Percentiles rank a stretch among this genome's conserved stretches.
Conservation (phyloP, 2,888 invertebrate genomes). For the Amphipyra berbera region DNA sequence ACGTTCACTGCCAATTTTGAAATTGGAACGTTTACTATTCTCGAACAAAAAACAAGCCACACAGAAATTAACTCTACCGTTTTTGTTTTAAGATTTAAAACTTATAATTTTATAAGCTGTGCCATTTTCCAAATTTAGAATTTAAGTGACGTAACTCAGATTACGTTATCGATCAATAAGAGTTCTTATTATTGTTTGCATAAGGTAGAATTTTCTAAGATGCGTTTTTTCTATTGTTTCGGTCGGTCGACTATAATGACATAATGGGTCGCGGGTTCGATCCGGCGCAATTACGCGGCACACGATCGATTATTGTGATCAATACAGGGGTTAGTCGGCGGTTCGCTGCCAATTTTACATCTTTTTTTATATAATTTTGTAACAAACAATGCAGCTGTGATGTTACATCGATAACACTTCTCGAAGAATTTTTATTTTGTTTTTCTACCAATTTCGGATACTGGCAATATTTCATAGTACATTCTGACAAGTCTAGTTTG, state of each 20-base stretch:
- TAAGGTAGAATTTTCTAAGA: slow-evolving; percentile 53
- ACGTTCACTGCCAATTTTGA: slow-evolving; percentile 77
- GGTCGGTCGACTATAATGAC: slow-evolving; percentile 87
- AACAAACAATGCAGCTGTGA: slow-evolving; percentile 79
- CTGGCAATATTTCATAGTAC: no score
- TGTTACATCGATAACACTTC: slow-evolving; percentile 75
- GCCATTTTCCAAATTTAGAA: slow-evolving; percentile 53
- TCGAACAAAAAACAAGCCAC: slow-evolving; percentile 58
- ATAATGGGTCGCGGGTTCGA: slow-evolving; percentile 88
- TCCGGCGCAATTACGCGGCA: slow-evolving; percentile 88
- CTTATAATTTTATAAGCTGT: slow-evolving; percentile 49
- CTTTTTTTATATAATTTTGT: slow-evolving; percentile 83
- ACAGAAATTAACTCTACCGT: slow-evolving; percentile 63
- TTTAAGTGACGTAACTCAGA: slow-evolving; percentile 56
- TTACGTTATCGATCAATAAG: slow-evolving; percentile 22
- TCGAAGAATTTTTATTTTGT: slow-evolving; percentile 3
- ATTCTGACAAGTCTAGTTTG: no score
- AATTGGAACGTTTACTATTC: slow-evolving; percentile 73
- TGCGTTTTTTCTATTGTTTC: slow-evolving; percentile 77
- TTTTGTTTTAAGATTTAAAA: slow-evolving; percentile 60
- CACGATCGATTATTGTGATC: slow-evolving; percentile 90
- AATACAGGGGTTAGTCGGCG: slow-evolving; percentile 88
- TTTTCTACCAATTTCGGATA: not conserved
- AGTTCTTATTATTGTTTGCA: slow-evolving; percentile 17
- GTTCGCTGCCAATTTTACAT: slow-evolving; percentile 88